Conservation (phyloP, 2,113 vertebrate genomes). For the Nothoprocta perdicaria region DNA sequence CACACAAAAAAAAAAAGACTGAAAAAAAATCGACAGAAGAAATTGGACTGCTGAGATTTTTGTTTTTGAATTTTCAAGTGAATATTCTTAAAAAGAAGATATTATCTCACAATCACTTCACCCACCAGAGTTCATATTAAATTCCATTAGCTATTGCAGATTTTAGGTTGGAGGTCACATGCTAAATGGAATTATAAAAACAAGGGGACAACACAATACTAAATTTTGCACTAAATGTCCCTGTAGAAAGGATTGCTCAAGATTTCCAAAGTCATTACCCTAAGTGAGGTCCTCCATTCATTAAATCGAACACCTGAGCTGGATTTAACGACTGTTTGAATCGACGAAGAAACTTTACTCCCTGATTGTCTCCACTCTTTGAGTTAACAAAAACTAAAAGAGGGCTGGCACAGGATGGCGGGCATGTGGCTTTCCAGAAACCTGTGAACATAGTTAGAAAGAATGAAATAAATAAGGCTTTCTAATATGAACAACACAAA, state of each 20-base stretch:
- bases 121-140: not conserved
- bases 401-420: conserved; percentile 95
- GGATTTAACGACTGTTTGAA: conserved; percentile 99
- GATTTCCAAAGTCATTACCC: conserved; percentile 83
- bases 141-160: not conserved
- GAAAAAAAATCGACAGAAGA: not conserved
- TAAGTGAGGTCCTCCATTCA: conserved; percentile 96
- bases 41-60: not conserved
- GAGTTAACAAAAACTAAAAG: conserved; percentile 99
- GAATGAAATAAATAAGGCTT: conserved; percentile 40
- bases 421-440: conserved; percentile 99
- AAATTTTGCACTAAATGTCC: not conserved
- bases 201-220: not conserved
- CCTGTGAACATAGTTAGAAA: conserved; percentile 79
- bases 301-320: conserved; percentile 98
- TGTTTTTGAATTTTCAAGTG: not conserved
- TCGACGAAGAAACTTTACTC: conserved; percentile 96
- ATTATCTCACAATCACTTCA: not conserved
- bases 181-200: not conserved
- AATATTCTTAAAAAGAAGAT: not conserved
- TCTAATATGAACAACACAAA: conserved; percentile 55
- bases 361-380: conserved; percentile 99
- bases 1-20: no score
- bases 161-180: conserved; percentile 4
- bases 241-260: conserved; percentile 20